phyloP scores from a whole-genome alignment of 2,888 invertebrate genomes.

The Autographa pulchrina region DNA sequence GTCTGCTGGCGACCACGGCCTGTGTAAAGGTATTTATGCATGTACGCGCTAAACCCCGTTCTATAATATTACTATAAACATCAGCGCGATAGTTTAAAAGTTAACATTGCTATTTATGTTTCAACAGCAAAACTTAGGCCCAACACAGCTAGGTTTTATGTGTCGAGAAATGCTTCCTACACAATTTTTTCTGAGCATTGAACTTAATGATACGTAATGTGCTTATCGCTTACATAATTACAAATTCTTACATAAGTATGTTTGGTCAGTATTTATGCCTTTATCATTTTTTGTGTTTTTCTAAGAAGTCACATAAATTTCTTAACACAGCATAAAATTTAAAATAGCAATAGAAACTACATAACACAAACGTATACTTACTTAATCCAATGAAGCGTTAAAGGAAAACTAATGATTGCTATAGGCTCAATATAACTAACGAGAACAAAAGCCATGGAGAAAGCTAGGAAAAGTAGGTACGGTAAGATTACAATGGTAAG shows the following conservation, averaged over 20 bases:
- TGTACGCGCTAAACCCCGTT: too few species aligned
- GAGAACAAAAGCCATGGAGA: conserved; percentile 32
- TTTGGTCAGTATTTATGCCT: background rate
- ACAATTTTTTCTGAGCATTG: background rate
- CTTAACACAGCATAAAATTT: background rate
- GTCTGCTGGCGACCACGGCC: too few species aligned
- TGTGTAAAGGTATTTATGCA: too few species aligned
- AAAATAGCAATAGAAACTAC: conserved; percentile 31
- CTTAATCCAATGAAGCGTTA: background rate
- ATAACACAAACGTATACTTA: background rate
- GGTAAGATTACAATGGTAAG: background rate
- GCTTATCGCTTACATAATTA: background rate
- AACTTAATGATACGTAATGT: too few species aligned
- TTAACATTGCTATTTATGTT: too few species aligned
- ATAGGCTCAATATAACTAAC: background rate
- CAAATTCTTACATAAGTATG: background rate
- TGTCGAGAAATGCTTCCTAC: background rate
- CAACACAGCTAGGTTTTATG: too few species aligned
- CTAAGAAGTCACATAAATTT: background rate
- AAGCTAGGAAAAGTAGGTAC: conserved; percentile 30
- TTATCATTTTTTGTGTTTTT: too few species aligned
- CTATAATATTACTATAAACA: too few species aligned
- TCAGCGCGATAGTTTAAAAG: too few species aligned
- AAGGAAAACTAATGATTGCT: background rate
- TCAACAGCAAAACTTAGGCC: too few species aligned